These are phyloP conservation scores for Nanorana parkeri DNA, from an alignment of 2,113 vertebrate genomes.

Conservation along the genomic window DNA sequence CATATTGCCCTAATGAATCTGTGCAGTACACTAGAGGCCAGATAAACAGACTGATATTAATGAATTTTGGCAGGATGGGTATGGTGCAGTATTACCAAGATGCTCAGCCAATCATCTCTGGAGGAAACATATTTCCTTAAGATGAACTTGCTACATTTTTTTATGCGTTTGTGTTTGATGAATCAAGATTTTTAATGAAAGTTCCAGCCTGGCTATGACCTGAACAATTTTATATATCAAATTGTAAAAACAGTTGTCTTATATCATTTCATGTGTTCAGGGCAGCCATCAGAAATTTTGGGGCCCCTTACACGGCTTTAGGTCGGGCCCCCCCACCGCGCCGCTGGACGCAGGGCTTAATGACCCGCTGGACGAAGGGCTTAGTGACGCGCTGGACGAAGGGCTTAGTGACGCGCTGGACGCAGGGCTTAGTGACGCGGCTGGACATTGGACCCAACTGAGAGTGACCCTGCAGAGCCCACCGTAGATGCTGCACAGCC, in stretches of 20 bases:
- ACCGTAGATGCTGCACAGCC: too few relatives aligned
- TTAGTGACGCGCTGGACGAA: too few relatives aligned
- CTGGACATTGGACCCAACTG: too few relatives aligned
- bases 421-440: too few relatives aligned
- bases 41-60: conserved; percentile 73
- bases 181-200: not conserved
- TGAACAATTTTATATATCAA: not conserved
- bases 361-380: too few relatives aligned
- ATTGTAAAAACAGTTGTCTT: conserved; percentile 5
- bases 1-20: conserved; percentile 78
- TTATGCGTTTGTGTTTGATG: conserved; percentile 63
- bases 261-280: not conserved
- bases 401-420: too few relatives aligned
- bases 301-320: too few relatives aligned
- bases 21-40: conserved; percentile 67
- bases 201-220: not conserved
- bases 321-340: too few relatives aligned
- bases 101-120: conserved; percentile 64
- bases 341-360: too few relatives aligned
- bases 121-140: conserved; percentile 60
- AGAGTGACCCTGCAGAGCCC: too few relatives aligned
- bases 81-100: conserved; percentile 65
- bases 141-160: conserved; percentile 39
- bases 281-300: too few relatives aligned
- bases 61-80: conserved; percentile 67